These are phyloP conservation scores for Thunnus thynnus DNA, from an alignment of 2,113 vertebrate species.

Conservation along the genomic window DNA sequence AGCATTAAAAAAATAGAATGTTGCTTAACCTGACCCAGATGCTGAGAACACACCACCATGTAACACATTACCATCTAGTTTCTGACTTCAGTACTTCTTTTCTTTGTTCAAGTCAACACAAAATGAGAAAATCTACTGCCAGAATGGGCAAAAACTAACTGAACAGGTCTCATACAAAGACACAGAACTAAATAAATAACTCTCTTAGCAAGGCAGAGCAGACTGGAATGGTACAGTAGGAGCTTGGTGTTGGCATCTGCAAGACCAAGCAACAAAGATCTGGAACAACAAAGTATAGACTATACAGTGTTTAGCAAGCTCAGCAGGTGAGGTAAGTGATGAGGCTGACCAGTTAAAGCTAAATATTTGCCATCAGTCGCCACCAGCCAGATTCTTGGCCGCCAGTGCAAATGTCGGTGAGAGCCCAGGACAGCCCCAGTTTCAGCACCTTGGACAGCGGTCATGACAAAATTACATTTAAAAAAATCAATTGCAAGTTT, in stretches of 20 bases:
- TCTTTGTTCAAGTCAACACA: not conserved
- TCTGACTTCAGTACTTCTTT: too few species aligned
- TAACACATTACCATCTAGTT: too few species aligned
- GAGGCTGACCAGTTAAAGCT: not conserved
- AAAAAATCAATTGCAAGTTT: not conserved
- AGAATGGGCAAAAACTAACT: not conserved
- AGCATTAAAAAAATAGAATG: too few species aligned
- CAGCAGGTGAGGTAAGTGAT: not conserved
- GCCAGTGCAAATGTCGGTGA: not conserved
- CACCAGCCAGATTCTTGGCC: not conserved
- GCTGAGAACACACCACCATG: too few species aligned
- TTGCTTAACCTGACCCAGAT: too few species aligned
- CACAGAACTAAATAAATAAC: not conserved
- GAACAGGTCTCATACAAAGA: not conserved
- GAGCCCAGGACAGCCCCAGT: not conserved
- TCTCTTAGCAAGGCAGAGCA: not conserved
- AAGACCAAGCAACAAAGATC: too few species aligned
- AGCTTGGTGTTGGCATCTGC: too few species aligned
- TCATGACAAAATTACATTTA: not conserved
- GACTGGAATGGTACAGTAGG: not conserved
- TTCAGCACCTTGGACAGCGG: slow-evolving; percentile 22
- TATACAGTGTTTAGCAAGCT: not conserved
- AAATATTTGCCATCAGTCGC: not conserved
- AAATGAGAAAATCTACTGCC: not conserved
- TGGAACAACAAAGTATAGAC: too few species aligned